A percentile compares a stretch with the other conserved stretches of the same genome.
Conservation (phyloP, 2,113 vertebrate species). For the Hyperoodon ampullatus region DNA sequence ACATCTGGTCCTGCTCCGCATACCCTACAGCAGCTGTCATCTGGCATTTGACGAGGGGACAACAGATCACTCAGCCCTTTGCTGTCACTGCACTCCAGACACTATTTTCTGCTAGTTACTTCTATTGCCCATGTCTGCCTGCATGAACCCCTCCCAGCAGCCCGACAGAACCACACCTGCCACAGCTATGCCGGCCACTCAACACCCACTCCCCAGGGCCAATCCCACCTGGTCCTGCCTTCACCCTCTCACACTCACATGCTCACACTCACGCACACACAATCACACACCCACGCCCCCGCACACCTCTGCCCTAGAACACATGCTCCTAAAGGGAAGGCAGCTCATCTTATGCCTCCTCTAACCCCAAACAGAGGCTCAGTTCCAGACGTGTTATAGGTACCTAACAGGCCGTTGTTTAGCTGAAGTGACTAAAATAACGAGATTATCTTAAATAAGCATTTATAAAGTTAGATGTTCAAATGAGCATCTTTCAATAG, state of each 20-base stretch:
- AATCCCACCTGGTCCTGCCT: fast-evolving
- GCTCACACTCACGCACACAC: fast-evolving
- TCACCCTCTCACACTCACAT: neutral
- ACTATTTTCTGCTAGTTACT: fast-evolving
- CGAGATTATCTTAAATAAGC: neutral
- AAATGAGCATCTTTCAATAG: neutral
- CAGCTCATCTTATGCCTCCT: fast-evolving
- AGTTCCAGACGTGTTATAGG: fast-evolving
- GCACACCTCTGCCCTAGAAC: neutral
- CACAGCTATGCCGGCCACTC: fast-evolving
- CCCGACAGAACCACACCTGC: fast-evolving
- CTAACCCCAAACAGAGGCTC: neutral
- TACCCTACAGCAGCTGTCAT: neutral
- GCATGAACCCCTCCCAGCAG: fast-evolving
- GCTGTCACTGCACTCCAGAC: neutral
- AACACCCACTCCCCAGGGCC: too few relatives aligned
- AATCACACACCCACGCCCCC: fast-evolving
- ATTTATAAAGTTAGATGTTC: neutral
- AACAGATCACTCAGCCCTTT: neutral
- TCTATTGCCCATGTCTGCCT: fast-evolving
- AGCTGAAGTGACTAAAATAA: neutral
- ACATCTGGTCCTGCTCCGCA: fast-evolving
- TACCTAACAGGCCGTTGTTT: neutral
- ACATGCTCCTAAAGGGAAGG: neutral
- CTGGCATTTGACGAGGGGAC: neutral